Base-by-base conservation (phyloP, 2,113 vertebrate species). In the Gopherus evgoodei region DNA sequence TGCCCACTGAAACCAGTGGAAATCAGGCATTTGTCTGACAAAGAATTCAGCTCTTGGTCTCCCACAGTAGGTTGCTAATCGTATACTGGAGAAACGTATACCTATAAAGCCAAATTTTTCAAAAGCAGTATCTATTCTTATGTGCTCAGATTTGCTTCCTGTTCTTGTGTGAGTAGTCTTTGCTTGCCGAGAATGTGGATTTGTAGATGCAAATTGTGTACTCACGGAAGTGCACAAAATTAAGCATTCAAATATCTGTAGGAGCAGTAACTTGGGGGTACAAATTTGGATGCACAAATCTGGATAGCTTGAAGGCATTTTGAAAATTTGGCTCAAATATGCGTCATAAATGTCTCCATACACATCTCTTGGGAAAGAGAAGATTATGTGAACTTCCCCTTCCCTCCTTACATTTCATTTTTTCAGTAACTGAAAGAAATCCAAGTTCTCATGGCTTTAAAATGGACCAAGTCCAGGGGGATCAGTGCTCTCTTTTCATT, bases 381-480 rank as follows among this genome's bases (percentile, higher is more conserved):
- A 44, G 44, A 44, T 44, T 44, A 44, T 50, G 78, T 94, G 93
- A 96, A 86, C 94, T 95, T 97, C 62, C 84, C 95, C 84, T 94
- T 94, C 54, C 90, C 88, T 97, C 79, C 75, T 97, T 50, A 11
- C 83, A 38, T 96, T 97, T 96, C 10, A 87, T 95, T 95, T 91
- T 97, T 97, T 76, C 88, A 84, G 6, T 72, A 91, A 82, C 84
- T 97, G 96, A 96, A 93, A 94, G 65, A 90, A 96, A 97, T 96
- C 97, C 97, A 96, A 93, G 90, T 97, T 97, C 97, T 98, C 96
- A 95, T 57, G 91, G 96, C 81, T 97, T 94, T 97, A 86, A 97
- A 96, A 96, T 97, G 98, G 97, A 96, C 88, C 53, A 44, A 44
- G 92, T 96, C 97, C 96, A 96, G 96, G 86, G 93, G 95, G 93